These are phyloP conservation scores for Pseudomyrmex sp. DNA, from an alignment of 1,140 invertebrate species.

Conservation along the genomic window DNA sequence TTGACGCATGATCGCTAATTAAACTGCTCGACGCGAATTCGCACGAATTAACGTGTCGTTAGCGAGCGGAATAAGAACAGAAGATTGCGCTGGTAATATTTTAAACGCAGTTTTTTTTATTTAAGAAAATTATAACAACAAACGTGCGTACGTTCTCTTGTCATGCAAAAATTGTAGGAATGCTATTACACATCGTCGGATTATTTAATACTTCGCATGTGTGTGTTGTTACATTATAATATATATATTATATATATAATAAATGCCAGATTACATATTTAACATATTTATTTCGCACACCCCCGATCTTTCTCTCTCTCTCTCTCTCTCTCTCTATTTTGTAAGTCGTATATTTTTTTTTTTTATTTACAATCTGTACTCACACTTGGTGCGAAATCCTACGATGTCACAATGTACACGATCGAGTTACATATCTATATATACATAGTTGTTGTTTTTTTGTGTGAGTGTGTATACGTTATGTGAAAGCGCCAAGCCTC, in stretches of 20 bases:
- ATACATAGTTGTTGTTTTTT: constrained; percentile 20
- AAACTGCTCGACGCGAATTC: neutral
- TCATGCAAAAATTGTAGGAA: constrained; percentile 59
- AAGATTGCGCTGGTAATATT: constrained; percentile 13
- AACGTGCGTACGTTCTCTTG: constrained; percentile 51
- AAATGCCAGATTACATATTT: constrained; percentile 45
- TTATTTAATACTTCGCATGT: constrained; percentile 26
- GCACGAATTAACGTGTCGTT: neutral
- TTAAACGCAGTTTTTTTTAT: constrained; percentile 70
- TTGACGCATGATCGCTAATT: neutral
- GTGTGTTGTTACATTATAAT: too few species aligned
- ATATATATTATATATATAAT: constrained; percentile 40
- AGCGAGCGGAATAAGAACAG: constrained; percentile 30
- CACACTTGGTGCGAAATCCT: neutral
- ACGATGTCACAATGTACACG: neutral
- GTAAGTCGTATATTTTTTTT: constrained; percentile 4
- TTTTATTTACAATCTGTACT: constrained; percentile 48
- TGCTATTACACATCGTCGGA: constrained; percentile 45
- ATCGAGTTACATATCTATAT: constrained; percentile 31
- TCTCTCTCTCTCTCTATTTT: constrained; percentile 7
- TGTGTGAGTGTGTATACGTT: constrained; percentile 32
- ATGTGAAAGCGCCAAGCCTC: constrained; percentile 58
- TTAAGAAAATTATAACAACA: constrained; percentile 73
- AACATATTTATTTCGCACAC: too few species aligned
- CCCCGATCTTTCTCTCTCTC: neutral